phyloP scores from a whole-genome alignment of 2,113 vertebrate species.

The Ailuropoda melanoleuca region DNA sequence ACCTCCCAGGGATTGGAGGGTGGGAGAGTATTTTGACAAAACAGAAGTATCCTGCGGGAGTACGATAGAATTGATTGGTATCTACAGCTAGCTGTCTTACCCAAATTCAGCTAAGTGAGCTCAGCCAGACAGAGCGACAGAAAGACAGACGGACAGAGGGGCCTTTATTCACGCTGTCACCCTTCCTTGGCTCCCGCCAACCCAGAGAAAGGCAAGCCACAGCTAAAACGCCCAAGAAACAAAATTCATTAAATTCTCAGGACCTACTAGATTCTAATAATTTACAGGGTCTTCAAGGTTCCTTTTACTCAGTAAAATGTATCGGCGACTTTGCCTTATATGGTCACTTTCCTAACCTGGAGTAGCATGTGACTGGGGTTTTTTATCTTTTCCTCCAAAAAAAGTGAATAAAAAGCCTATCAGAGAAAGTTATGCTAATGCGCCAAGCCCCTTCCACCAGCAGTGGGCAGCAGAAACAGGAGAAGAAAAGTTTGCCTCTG shows the following conservation, averaged over 20 bases:
- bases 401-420: neutral
- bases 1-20: rapidly evolving
- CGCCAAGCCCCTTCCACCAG: slow-evolving; percentile 15
- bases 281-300: neutral
- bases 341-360: neutral
- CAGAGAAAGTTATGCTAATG: neutral
- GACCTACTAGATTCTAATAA: neutral
- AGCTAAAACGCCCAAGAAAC: neutral
- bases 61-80: rapidly evolving
- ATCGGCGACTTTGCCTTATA: too few species aligned
- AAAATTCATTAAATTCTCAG: neutral
- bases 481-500: neutral
- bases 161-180: neutral
- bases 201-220: neutral
- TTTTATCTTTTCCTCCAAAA: neutral
- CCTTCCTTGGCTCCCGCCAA: neutral
- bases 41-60: rapidly evolving
- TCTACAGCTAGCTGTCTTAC: rapidly evolving
- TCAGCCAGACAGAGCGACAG: neutral
- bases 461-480: slow-evolving; percentile 65
- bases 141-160: neutral
- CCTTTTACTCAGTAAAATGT: neutral
- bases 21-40: too few species aligned
- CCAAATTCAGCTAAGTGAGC: neutral
- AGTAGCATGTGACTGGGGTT: neutral